Evolutionary conservation across 2,797 vertebrate species (phyloP).

Genomic region (Sciurus carolinensis): DNA sequence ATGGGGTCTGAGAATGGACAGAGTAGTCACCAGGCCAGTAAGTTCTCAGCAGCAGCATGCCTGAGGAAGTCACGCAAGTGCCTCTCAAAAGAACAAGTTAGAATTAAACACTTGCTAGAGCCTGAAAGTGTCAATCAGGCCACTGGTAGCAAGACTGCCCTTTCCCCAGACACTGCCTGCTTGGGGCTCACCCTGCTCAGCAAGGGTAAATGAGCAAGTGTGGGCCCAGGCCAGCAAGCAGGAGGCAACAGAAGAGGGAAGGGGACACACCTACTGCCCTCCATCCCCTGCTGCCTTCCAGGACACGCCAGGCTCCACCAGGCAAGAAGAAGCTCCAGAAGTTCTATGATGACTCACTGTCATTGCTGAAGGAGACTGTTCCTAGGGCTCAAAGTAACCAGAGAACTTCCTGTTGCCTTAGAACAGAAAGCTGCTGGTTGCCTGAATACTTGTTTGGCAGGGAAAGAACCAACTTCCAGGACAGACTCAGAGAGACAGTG

Average conservation of each 20-base stretch:
- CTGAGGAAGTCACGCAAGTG: neutral
- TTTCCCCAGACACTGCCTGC: neutral
- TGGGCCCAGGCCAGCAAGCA: neutral
- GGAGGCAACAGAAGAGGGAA: neutral
- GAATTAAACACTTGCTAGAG: neutral
- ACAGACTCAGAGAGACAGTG: neutral
- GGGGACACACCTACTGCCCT: neutral
- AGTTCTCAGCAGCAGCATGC: neutral
- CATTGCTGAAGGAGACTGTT: neutral
- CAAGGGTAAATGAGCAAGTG: neutral
- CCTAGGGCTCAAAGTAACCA: neutral
- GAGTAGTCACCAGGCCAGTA: neutral
- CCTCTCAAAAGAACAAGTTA: neutral
- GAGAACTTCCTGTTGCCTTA: neutral
- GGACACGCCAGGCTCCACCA: neutral
- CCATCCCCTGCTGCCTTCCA: fast-evolving
- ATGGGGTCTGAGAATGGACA: neutral
- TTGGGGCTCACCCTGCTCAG: too few relatives aligned
- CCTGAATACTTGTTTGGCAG: neutral
- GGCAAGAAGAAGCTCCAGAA: neutral
- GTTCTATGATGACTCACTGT: fast-evolving
- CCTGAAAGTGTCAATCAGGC: neutral
- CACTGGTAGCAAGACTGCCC: neutral
- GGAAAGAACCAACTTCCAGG: neutral
- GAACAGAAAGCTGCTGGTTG: neutral